These are phyloP conservation scores for Orientallactaga sibirica DNA, from an alignment of 2,797 vertebrate species.

Conservation along the genomic window DNA sequence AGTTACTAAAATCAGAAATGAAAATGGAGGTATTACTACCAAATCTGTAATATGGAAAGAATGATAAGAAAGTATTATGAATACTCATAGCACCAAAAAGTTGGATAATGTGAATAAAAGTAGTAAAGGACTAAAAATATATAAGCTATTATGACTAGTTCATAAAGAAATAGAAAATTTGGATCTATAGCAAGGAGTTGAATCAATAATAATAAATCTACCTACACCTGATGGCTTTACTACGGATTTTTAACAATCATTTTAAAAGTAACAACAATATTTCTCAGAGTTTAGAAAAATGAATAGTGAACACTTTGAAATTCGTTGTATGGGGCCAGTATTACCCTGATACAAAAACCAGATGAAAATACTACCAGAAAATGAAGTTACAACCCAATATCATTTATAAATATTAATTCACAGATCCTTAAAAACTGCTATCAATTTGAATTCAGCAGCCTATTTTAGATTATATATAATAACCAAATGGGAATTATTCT, in stretches of 20 bases:
- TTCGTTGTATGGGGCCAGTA: neutral
- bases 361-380: neutral
- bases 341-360: neutral
- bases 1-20: too few relatives aligned
- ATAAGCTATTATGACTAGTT: neutral
- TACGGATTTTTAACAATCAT: neutral
- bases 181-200: neutral
- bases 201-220: neutral
- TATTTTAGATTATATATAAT: neutral
- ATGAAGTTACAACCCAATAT: neutral
- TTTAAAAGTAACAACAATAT: neutral
- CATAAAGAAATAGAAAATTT: neutral
- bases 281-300: neutral
- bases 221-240: neutral
- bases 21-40: too few relatives aligned
- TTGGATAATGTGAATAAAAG: neutral
- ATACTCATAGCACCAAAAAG: neutral
- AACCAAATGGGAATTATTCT: neutral
- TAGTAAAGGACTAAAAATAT: neutral
- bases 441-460: neutral
- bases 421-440: neutral
- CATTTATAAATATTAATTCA: neutral
- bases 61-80: neutral
- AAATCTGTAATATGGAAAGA: too few relatives aligned
- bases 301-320: neutral